Evolutionary conservation across 2,888 invertebrate genomes (phyloP).

Genomic region (Agriopis leucophaearia): DNA sequence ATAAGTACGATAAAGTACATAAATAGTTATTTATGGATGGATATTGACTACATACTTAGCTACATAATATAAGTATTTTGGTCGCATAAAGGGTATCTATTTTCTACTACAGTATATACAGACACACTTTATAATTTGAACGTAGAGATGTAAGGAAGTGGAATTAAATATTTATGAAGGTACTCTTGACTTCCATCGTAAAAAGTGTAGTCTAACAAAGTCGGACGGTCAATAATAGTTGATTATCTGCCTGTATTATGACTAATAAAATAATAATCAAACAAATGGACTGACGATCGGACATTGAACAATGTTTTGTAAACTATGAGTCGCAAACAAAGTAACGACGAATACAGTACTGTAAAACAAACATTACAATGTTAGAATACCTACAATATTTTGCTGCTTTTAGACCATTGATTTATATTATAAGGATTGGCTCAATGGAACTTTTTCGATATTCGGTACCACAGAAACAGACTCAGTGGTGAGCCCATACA

Average conservation of each 20-base stretch:
- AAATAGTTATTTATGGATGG: no score
- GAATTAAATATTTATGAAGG: slow-evolving; percentile 8
- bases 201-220: background rate
- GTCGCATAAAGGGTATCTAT: no score
- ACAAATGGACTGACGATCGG: slow-evolving; percentile 18
- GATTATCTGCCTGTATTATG: no score
- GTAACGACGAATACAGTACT: background rate
- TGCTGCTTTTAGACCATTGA: background rate
- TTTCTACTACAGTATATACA: background rate
- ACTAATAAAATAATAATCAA: background rate
- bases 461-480: no score
- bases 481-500: no score
- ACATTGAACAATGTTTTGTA: slow-evolving; percentile 42
- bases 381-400: background rate
- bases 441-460: no score
- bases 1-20: no score
- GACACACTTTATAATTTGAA: background rate
- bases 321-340: slow-evolving; percentile 20
- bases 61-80: no score
- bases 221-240: slow-evolving; percentile 1
- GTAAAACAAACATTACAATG: background rate
- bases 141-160: background rate
- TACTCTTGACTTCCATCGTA: slow-evolving; percentile 27
- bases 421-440: no score
- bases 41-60: no score